Base-by-base conservation (phyloP, 1,140 invertebrate species). In the Ceratina australensis region DNA sequence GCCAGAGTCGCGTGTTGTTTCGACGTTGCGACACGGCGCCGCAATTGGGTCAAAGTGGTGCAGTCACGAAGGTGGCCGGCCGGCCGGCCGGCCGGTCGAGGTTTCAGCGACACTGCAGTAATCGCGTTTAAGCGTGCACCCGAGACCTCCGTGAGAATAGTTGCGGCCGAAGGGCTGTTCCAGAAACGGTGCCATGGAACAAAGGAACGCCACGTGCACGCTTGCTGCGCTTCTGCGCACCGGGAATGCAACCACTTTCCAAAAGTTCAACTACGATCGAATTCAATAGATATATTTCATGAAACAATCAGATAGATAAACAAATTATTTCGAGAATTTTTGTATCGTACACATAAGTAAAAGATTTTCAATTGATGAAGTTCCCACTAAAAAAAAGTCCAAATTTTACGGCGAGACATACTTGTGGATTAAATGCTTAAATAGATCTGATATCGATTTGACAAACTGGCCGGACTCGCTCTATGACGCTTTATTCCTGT, bases 171-270 rank as follows among this genome's bases (percentile, higher is more conserved):
- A 82, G 79, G 79, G 84, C 81, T 80, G 82, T 88, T 78, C 78
- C 69, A 83, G 82, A 86, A 87, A 85, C 81, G 82, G 83, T 76
- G 79, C 80, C 81, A 71, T 81, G 85, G 33, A 88, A 89, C 88
- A 89, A 89, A 89, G 86, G 84, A 88, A 69, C 33, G 33, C 81
- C 87, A 88, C 87, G 86, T 81, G 88, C 83, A 49, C 75, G 69
- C 64, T 65, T 42, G 57, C 47, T 54, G 57, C 24, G 73, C 66
- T 76, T 65, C 71, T 73, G 72, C 72, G 60, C 47, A 22, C 49
- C 13, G 64, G 47, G 71, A 69, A 59, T 52, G 28, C 64, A 28
- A 78, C 76, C 69, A 28, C n/a, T 24, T 47, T 18, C 54, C 52
- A n/a, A 42, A 42, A 42, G 3, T 42, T 10, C 33, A 3, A 42